Evolutionary conservation across 2,113 vertebrate species (phyloP), one percentile per base, ranked within the genome.

Genomic region (Butorides virescens): DNA sequence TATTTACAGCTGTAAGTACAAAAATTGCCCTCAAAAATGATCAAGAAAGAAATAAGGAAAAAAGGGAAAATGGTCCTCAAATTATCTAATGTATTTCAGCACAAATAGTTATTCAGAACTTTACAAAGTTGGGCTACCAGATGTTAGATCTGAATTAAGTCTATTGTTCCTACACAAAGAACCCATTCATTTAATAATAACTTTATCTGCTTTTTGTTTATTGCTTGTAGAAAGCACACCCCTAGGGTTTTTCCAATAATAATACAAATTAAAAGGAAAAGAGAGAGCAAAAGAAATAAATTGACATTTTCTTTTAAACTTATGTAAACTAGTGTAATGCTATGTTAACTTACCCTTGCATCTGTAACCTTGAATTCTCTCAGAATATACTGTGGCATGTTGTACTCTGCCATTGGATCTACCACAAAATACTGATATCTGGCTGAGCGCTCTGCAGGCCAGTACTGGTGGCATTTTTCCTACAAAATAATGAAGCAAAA

Each of bases 391-490:
- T 99, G 99, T 65, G 99, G 99, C 99, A 99, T 99, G 97, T 99
- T 99, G 95, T 99, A 99, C 85, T 99, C 99, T 29, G 99, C 99
- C 99, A 99, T 99, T 46, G 99, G 99, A 95, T 99, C 99, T 95
- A 99, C 99, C 88, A 99, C 99, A 98, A 99, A 99, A 98, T 99
- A 99, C 97, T 99, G 99, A 68, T 99, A 99, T 95, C 99, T 98
- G 91, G 99, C 99, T 63, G 99, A 99, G 80, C 99, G 98, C 95
- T 99, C 99, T 7, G 99, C 99, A 90, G 99, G 99, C 99, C 99
- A 99, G 87, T 99, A 99, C 95, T 99, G 99, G 97, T 99, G 99
- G 96, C 99, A 99, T 97, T 99, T 99, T 98, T 99, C 99, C 99
- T 99, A 93, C 32, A 92, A 94, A 71, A 93, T n/a, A 94, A 75